phyloP scores from a whole-genome alignment of 30 jellyfish, hydroid and myxozoan species.

The Turritopsis dohrnii region DNA sequence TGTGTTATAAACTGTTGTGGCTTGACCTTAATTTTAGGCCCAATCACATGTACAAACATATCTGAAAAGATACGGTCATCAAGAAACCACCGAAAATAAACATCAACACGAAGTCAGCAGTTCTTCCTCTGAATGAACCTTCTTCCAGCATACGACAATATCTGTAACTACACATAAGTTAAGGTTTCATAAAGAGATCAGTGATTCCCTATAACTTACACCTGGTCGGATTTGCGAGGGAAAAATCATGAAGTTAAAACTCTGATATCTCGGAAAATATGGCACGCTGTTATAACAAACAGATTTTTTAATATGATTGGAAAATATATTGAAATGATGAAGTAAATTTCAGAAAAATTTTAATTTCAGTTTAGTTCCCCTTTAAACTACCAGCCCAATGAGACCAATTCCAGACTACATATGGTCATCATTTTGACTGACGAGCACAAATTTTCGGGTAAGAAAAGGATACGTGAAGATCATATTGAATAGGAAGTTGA shows the following conservation, averaged over 20 bases:
- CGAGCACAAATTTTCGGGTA: not conserved
- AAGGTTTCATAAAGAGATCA: conserved; percentile 20
- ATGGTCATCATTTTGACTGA: not conserved
- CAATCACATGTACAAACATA: not conserved
- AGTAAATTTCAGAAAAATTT: too few relatives aligned
- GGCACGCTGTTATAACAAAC: too few relatives aligned
- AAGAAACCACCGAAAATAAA: conserved; percentile 78
- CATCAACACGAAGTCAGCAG: conserved; percentile 89
- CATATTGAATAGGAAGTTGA: conserved; percentile 82
- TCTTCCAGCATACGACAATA: conserved; percentile 95
- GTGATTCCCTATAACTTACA: too few relatives aligned
- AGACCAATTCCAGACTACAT: not conserved
- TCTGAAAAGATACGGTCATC: conserved; percentile 83
- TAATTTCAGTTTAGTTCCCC: too few relatives aligned
- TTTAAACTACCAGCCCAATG: too few relatives aligned
- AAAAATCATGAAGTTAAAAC: too few relatives aligned
- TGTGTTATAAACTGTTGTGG: too few relatives aligned
- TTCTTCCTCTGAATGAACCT: conserved; percentile 88
- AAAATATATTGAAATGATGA: too few relatives aligned
- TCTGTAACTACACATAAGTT: conserved; percentile 48
- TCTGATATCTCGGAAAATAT: too few relatives aligned
- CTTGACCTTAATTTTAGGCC: too few relatives aligned
- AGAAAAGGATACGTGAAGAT: conserved; percentile 91
- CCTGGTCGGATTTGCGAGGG: too few relatives aligned
- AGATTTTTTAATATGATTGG: too few relatives aligned